A percentile compares a stretch with the other conserved stretches of the same genome.
Evolutionary conservation across 2,888 invertebrate genomes (phyloP).

Genomic region (Metacarcinus magister): DNA sequence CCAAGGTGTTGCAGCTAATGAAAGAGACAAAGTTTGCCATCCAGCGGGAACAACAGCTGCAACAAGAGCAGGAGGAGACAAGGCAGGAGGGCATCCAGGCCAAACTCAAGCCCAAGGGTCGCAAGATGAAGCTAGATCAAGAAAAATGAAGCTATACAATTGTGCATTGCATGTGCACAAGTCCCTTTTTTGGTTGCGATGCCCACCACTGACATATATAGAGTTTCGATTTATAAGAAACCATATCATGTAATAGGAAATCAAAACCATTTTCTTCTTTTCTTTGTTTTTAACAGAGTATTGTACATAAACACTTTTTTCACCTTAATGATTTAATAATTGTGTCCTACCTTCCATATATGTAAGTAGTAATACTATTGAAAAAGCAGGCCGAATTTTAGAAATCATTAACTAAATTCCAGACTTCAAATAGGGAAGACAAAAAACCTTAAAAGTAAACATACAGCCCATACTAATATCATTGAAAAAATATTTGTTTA

Average conservation of each 20-base stretch:
- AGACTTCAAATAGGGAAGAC: neutral
- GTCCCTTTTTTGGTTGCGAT: neutral
- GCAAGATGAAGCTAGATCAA: constrained; percentile 46
- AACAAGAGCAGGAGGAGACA: constrained; percentile 56
- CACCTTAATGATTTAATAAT: neutral
- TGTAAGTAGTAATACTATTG: neutral
- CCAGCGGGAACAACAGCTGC: constrained; percentile 33
- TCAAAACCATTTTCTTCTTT: no score
- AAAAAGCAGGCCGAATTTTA: neutral
- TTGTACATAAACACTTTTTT: neutral
- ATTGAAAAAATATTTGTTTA: constrained; percentile 26
- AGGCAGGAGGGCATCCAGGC: constrained; percentile 30
- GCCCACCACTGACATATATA: neutral
- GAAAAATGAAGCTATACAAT: neutral
- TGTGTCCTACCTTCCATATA: neutral
- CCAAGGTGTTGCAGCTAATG: constrained; percentile 65
- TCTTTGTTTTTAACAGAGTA: neutral
- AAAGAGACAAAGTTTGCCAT: constrained; percentile 74
- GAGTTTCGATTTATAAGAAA: neutral
- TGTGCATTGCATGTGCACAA: no score
- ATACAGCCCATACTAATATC: neutral
- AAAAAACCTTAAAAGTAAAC: neutral
- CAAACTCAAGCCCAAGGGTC: constrained; percentile 74
- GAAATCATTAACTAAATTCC: neutral
- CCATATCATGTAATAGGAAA: neutral